Evolutionary conservation across 2,888 invertebrate species (phyloP).

Genomic region (Callyntrura sp.): DNA sequence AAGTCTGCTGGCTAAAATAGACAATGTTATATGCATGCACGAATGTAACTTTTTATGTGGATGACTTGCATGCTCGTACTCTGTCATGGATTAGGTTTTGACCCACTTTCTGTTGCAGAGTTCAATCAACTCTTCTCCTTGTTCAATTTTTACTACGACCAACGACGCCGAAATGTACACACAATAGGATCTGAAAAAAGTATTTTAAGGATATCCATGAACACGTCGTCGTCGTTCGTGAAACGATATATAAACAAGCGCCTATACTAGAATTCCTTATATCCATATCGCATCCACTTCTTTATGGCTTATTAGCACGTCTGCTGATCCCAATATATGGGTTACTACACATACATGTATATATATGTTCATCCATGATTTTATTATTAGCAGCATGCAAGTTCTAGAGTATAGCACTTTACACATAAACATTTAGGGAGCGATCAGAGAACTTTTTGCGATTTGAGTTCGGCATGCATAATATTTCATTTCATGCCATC

Average conservation of each 20-base stretch:
- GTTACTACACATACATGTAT: conserved; percentile 25
- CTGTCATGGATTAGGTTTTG: conserved; percentile 79
- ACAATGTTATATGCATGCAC: conserved; percentile 62
- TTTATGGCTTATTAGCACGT: not conserved
- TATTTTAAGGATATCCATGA: conserved; percentile 75
- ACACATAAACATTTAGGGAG: not conserved
- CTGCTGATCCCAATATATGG: conserved; percentile 53
- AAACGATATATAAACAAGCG: conserved; percentile 61
- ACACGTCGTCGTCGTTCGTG: conserved; percentile 62
- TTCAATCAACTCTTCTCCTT: conserved; percentile 83
- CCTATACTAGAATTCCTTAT: conserved; percentile 35
- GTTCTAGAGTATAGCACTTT: conserved; percentile 28
- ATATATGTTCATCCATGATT: conserved; percentile 32
- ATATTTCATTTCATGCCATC: not conserved
- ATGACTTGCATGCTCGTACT: conserved; percentile 75
- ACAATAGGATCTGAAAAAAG: conserved; percentile 36
- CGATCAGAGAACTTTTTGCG: conserved; percentile 20
- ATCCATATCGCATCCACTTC: conserved; percentile 11
- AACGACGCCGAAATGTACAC: conserved; percentile 51
- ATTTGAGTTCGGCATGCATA: conserved; percentile 31
- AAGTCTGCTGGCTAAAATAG: conserved; percentile 56
- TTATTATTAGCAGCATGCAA: conserved; percentile 43
- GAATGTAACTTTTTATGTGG: conserved; percentile 69
- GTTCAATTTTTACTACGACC: conserved; percentile 79
- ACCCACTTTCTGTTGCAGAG: conserved; percentile 82